Evolutionary conservation across 2,797 vertebrate species (phyloP).

Genomic region (Steatocranus sp.): DNA sequence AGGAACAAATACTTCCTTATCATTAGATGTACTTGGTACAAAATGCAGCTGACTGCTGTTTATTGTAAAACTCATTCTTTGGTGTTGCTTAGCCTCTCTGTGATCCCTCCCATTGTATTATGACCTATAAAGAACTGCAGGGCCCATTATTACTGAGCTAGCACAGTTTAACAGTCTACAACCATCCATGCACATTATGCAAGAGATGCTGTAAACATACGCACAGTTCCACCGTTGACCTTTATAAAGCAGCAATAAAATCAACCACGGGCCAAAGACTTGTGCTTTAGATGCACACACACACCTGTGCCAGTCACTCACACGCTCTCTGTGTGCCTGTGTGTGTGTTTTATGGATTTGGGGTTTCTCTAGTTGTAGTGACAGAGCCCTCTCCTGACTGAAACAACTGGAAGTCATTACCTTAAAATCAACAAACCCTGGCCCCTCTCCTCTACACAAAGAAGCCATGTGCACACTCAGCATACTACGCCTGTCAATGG

Average conservation of each 20-base stretch:
- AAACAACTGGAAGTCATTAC: slow-evolving; percentile 50
- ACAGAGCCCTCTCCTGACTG: slow-evolving; percentile 6
- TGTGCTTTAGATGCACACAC: background rate
- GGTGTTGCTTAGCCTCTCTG: background rate
- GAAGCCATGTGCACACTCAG: slow-evolving; percentile 50
- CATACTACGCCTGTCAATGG: slow-evolving; percentile 10
- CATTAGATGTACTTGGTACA: background rate
- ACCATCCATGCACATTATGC: slow-evolving; percentile 29
- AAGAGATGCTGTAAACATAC: slow-evolving; percentile 22
- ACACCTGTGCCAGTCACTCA: slow-evolving; percentile 11
- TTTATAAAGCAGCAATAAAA: slow-evolving; percentile 36
- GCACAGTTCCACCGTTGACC: slow-evolving; percentile 20
- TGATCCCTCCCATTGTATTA: background rate
- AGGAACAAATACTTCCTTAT: background rate
- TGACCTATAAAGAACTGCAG: background rate
- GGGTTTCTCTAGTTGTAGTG: background rate
- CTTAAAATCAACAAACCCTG: slow-evolving; percentile 54
- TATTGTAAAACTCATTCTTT: background rate
- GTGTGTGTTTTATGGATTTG: background rate
- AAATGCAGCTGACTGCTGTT: background rate
- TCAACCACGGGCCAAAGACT: background rate
- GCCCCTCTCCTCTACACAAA: slow-evolving; percentile 32
- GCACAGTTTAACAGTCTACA: background rate
- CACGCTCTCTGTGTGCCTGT: background rate
- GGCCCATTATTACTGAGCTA: background rate